Percentiles rank a stretch among this genome's conserved stretches.
Evolutionary conservation across 1,140 invertebrate species (phyloP).

Genomic region (Saccostrea cuccullata): DNA sequence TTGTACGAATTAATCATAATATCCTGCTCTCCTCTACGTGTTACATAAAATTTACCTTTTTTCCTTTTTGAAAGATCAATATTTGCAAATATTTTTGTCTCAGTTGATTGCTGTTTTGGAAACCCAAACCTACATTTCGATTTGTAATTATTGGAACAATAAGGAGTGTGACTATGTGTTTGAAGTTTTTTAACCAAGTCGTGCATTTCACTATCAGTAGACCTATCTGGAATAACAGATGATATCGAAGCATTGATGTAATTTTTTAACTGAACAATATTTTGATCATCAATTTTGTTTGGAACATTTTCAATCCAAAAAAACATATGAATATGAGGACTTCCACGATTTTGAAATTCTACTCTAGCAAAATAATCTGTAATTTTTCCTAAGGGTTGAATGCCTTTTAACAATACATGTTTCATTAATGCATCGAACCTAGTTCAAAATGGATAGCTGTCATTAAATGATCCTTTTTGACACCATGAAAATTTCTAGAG

Average conservation of each 20-base stretch:
- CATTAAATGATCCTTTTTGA: conserved; percentile 41
- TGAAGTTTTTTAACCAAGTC: conserved; percentile 42
- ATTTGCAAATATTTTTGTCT: conserved; percentile 30
- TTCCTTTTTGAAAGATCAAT: conserved; percentile 42
- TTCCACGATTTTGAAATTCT: too few relatives aligned
- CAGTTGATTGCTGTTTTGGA: conserved; percentile 51
- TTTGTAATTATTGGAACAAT: conserved; percentile 54
- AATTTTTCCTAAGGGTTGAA: conserved; percentile 2
- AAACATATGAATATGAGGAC: too few relatives aligned
- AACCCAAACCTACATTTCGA: conserved; percentile 61
- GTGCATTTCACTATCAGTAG: neutral
- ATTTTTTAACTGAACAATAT: too few relatives aligned
- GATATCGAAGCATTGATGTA: conserved; percentile 53
- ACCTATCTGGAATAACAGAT: conserved; percentile 38
- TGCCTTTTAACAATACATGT: conserved; percentile 48
- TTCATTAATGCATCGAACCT: conserved; percentile 52
- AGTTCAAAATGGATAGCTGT: conserved; percentile 54
- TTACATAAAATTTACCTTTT: conserved; percentile 55
- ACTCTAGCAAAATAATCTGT: too few relatives aligned
- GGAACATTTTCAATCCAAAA: conserved; percentile 77
- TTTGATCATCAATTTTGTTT: neutral
- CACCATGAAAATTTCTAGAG: neutral
- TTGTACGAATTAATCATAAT: conserved; percentile 59
- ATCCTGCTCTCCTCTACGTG: conserved; percentile 35
- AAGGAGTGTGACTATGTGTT: conserved; percentile 56